These are phyloP conservation scores for Silurus glanis DNA, from an alignment of 2,113 vertebrate genomes.

Conservation along the genomic window DNA sequence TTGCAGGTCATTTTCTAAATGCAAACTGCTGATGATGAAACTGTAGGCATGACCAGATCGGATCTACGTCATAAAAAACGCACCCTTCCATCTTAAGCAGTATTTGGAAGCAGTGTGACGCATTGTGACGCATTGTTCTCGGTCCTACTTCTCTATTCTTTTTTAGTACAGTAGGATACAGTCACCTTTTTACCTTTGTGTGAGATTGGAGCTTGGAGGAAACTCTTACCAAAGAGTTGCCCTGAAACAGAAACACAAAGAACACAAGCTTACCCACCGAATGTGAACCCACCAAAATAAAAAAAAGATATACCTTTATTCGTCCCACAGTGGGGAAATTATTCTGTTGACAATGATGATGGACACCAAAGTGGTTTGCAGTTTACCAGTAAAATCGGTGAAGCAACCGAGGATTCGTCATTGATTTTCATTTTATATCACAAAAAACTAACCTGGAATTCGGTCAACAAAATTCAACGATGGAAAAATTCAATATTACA, in stretches of 20 bases:
- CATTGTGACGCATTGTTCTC: no score
- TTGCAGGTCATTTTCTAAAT: not conserved
- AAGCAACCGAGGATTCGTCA: not conserved
- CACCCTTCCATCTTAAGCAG: no score
- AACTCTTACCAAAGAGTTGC: not conserved
- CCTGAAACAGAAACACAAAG: constrained; percentile 21
- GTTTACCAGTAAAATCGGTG: not conserved
- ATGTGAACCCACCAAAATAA: not conserved
- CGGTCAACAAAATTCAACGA: no score
- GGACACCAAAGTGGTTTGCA: not conserved
- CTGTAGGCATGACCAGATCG: not conserved
- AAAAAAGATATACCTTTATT: no score
- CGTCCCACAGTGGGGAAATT: no score
- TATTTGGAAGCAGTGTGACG: no score
- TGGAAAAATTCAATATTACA: no score
- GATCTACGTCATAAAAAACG: no score
- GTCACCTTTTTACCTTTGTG: not conserved
- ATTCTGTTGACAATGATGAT: not conserved
- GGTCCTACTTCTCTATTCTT: not conserved
- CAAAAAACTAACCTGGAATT: no score
- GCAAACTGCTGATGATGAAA: not conserved
- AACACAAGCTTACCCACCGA: not conserved
- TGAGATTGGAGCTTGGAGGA: not conserved
- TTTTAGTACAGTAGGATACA: not conserved
- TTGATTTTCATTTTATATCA: no score